phyloP scores from a whole-genome alignment of 2,888 invertebrate genomes.

The Sinodicranocentrus sp. region DNA sequence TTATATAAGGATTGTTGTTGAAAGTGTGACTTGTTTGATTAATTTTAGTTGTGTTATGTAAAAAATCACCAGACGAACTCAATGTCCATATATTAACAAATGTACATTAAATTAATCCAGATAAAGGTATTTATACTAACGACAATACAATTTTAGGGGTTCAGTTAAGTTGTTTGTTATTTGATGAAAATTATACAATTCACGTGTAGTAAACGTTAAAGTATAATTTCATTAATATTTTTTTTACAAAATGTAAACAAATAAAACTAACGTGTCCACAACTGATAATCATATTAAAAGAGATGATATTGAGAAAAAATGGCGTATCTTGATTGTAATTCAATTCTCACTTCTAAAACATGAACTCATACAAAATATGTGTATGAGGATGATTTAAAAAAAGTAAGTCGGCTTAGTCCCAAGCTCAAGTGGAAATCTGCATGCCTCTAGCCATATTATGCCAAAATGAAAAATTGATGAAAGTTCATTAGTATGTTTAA shows the following conservation, averaged over 20 bases:
- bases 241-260: slow-evolving; percentile 5
- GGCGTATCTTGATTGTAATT: no score
- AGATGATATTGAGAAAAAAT: no score
- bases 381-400: no score
- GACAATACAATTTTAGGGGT: not conserved
- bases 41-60: not conserved
- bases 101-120: slow-evolving; percentile 10
- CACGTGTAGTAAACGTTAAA: not conserved
- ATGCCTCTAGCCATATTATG: no score
- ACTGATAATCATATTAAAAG: no score
- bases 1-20: not conserved
- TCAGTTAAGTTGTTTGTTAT: not conserved
- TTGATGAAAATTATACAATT: not conserved
- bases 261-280: not conserved
- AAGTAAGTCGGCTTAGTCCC: no score
- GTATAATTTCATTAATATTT: slow-evolving; percentile 25
- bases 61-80: not conserved
- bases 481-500: no score
- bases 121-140: slow-evolving; percentile 1
- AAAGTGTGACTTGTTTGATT: not conserved
- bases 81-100: not conserved
- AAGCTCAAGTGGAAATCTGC: no score
- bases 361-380: no score
- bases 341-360: no score
- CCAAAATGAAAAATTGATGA: no score